These are phyloP conservation scores for Megalonaias nervosa DNA, from an alignment of 1,140 invertebrate species.

Conservation along the genomic window DNA sequence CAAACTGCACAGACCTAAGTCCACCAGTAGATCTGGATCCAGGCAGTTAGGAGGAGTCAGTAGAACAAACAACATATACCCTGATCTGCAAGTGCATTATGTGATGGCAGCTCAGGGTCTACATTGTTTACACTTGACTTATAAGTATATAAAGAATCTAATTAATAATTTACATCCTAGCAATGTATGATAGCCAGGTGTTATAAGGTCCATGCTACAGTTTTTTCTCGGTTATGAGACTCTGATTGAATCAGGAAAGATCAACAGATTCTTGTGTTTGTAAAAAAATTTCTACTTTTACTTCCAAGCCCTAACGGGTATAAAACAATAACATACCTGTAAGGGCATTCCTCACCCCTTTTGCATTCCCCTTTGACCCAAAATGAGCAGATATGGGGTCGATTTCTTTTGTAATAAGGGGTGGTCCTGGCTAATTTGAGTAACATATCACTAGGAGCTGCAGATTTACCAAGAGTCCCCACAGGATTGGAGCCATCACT, in stretches of 20 bases:
- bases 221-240: background rate
- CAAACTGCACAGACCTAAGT: too few relatives aligned
- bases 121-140: too few relatives aligned
- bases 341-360: slow-evolving; percentile 99
- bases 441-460: slow-evolving; percentile 83
- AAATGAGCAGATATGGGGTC: slow-evolving; percentile 99
- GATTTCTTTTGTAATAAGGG: slow-evolving; percentile 98
- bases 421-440: slow-evolving; percentile 96
- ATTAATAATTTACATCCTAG: too few relatives aligned
- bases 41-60: too few relatives aligned
- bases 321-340: slow-evolving; percentile 73
- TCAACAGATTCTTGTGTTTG: background rate
- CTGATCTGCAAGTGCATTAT: too few relatives aligned
- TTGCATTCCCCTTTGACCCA: slow-evolving; percentile 99
- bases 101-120: too few relatives aligned
- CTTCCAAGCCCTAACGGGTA: background rate
- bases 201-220: background rate
- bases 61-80: too few relatives aligned
- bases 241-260: background rate
- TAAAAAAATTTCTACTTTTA: background rate
- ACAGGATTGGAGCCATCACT: slow-evolving; percentile 72
- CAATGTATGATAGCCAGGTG: background rate
- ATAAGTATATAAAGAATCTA: too few relatives aligned
- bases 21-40: too few relatives aligned
- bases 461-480: slow-evolving; percentile 74